Conservation (phyloP, 2,888 invertebrate genomes). For the Andricus curvator region DNA sequence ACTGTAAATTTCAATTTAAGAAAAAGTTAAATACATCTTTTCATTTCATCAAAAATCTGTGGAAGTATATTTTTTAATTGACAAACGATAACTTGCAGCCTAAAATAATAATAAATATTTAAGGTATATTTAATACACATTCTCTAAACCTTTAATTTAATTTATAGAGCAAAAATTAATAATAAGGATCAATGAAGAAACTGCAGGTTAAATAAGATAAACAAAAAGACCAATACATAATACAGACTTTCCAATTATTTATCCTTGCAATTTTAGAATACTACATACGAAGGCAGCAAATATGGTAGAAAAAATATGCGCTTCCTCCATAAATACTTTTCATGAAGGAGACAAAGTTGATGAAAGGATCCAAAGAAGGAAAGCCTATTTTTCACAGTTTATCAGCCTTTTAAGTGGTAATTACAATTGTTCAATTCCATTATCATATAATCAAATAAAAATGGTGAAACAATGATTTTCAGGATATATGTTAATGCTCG, state of each 20-base stretch:
- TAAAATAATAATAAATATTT: no score
- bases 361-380: not conserved
- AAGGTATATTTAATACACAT: no score
- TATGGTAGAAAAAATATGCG: not conserved
- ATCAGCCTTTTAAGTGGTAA: not conserved
- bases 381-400: not conserved
- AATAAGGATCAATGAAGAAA: no score
- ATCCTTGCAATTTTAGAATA: not conserved
- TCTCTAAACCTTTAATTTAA: no score
- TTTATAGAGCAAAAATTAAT: no score
- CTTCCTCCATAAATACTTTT: not conserved
- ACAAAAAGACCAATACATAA: not conserved
- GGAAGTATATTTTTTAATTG: no score
- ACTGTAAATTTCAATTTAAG: not conserved
- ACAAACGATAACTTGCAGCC: no score
- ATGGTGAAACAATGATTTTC: not conserved
- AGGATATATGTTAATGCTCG: slow-evolving; percentile 66
- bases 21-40: not conserved
- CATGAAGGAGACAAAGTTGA: not conserved
- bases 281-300: not conserved
- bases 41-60: not conserved
- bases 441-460: not conserved
- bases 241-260: not conserved
- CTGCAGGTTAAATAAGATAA: no score
- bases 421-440: not conserved